phyloP scores from a whole-genome alignment of 2,888 invertebrate genomes.

The Saturnia japonica region DNA sequence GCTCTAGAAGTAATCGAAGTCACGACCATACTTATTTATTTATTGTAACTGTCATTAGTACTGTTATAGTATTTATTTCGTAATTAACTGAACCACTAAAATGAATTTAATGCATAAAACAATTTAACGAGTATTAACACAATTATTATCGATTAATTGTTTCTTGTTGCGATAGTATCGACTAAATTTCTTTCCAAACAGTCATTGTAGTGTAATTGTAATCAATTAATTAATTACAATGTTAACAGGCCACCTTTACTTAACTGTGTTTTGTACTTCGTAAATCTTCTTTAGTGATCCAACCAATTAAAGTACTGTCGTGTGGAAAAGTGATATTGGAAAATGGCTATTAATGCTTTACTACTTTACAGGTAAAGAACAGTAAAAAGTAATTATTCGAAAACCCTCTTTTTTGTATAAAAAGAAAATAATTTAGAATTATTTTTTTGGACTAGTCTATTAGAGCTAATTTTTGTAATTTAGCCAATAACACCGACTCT shows the following conservation, averaged over 20 bases:
- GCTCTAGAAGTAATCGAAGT: background rate
- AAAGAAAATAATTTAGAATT: background rate
- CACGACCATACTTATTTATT: background rate
- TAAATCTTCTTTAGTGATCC: constrained; percentile 33
- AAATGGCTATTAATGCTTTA: background rate
- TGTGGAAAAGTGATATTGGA: constrained; percentile 14
- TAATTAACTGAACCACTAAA: background rate
- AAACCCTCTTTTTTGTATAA: background rate
- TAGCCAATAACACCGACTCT: background rate
- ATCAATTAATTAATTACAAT: constrained; percentile 39
- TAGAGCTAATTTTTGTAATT: background rate
- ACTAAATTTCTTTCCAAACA: constrained; percentile 11
- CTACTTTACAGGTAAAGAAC: background rate
- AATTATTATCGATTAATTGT: background rate
- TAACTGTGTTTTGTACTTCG: constrained; percentile 20
- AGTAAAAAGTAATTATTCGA: no score
- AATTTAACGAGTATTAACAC: background rate
- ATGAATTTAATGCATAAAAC: background rate
- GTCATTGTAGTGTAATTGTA: constrained; percentile 17
- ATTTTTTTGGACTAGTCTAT: background rate
- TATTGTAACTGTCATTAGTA: background rate
- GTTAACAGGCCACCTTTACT: constrained; percentile 35
- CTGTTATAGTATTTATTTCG: background rate
- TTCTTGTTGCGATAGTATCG: background rate
- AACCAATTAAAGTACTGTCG: constrained; percentile 37